Evolutionary conservation across 2,113 vertebrate genomes (phyloP).

Genomic region (Rhadina sibilatrix): DNA sequence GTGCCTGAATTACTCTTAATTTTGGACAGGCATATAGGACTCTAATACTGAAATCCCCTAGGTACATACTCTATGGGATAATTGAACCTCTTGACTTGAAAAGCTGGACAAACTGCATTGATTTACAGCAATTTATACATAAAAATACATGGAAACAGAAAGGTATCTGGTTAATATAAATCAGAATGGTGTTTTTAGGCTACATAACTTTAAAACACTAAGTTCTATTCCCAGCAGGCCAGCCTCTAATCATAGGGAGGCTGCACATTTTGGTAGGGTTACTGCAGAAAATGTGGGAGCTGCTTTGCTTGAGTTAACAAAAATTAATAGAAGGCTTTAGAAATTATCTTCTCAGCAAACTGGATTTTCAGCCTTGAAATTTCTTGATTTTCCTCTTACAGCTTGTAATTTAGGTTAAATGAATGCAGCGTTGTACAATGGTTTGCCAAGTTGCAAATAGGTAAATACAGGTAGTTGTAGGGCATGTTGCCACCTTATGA

Average conservation of each 20-base stretch:
- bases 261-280: neutral
- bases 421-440: accelerated
- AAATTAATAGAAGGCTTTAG: neutral
- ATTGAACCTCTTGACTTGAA: neutral
- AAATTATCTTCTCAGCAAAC: neutral
- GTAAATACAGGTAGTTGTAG: neutral
- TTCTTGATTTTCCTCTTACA: neutral
- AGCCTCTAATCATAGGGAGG: neutral
- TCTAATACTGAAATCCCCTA: neutral
- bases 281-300: neutral
- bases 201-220: neutral
- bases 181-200: neutral
- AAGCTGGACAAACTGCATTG: neutral
- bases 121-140: neutral
- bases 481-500: neutral
- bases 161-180: neutral
- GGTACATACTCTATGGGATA: neutral
- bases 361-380: neutral
- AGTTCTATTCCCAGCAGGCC: neutral
- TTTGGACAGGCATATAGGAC: neutral
- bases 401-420: neutral
- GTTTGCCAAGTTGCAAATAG: neutral
- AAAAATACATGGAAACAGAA: neutral
- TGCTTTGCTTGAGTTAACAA: neutral
- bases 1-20: neutral